Evolutionary conservation across 2,113 vertebrate species (phyloP).

Genomic region (Chaetura pelagica): DNA sequence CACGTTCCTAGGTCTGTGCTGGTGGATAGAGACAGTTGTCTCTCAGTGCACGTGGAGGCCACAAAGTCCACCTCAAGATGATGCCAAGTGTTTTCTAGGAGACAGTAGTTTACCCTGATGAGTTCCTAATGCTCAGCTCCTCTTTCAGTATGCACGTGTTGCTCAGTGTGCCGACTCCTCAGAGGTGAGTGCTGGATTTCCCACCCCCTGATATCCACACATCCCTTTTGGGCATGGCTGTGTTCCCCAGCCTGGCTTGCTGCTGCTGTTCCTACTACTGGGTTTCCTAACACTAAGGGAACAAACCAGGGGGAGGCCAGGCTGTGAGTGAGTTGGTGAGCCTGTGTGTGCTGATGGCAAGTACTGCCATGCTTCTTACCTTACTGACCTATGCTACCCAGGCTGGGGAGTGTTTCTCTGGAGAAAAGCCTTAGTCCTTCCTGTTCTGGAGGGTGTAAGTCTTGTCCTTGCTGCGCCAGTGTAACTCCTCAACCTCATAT

Average conservation of each 20-base stretch:
- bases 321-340: not conserved
- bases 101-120: not conserved
- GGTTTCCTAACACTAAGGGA: constrained; percentile 11
- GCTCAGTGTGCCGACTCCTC: constrained; percentile 73
- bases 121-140: constrained; percentile 53
- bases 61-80: not conserved
- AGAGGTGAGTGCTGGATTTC: constrained; percentile 78
- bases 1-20: not conserved
- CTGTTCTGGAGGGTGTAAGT: not conserved
- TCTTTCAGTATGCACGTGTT: constrained; percentile 81
- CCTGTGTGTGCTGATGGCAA: not conserved
- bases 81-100: not conserved
- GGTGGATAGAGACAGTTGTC: not conserved
- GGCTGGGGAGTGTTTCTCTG: not conserved
- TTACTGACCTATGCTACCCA: not conserved
- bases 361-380: not conserved
- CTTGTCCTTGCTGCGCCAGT: not conserved
- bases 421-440: not conserved
- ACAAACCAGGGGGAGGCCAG: not conserved
- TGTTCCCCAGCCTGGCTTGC: constrained; percentile 2
- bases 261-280: not conserved
- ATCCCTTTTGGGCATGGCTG: not conserved
- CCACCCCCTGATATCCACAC: not conserved
- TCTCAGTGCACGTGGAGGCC: accelerated
- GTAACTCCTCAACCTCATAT: accelerated